These are phyloP conservation scores for Parthenolecanium corni DNA, from an alignment of 2,888 invertebrate species.

Conservation along the genomic window DNA sequence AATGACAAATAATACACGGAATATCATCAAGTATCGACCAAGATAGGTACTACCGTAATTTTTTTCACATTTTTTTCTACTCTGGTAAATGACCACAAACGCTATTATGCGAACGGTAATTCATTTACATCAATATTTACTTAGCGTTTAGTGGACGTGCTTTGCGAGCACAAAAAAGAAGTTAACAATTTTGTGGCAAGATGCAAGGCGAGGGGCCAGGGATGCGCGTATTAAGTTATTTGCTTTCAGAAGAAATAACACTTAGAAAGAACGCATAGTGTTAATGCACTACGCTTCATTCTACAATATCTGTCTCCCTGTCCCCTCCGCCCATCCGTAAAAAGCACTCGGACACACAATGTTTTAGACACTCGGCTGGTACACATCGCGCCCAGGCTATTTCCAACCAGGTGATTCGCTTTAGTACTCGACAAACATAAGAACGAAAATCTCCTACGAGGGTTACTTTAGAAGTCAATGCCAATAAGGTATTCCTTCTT, in stretches of 20 bases:
- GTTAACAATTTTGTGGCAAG: conserved; percentile 1
- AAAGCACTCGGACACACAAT: background rate
- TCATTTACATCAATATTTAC: conserved; percentile 27
- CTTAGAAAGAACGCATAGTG: conserved; percentile 7
- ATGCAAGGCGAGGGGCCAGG: background rate
- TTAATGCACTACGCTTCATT: conserved; percentile 23
- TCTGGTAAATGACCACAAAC: conserved; percentile 23
- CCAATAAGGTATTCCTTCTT: no score
- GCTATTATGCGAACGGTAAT: conserved; percentile 25
- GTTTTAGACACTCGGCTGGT: no score
- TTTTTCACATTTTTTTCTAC: background rate
- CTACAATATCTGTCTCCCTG: conserved; percentile 21
- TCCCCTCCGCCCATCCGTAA: no score
- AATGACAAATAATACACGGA: no score
- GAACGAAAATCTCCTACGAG: no score
- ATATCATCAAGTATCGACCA: no score
- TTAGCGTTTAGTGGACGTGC: conserved; percentile 26
- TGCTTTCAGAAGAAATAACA: conserved; percentile 20
- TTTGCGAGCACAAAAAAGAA: conserved; percentile 11
- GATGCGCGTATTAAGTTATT: conserved; percentile 6
- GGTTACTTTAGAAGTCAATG: no score
- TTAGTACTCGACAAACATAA: no score
- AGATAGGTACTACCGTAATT: conserved; percentile 16
- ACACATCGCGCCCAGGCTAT: no score
- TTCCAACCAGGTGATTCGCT: no score